Evolutionary conservation across 2,797 vertebrate species (phyloP).

Genomic region (Florisuga fusca): DNA sequence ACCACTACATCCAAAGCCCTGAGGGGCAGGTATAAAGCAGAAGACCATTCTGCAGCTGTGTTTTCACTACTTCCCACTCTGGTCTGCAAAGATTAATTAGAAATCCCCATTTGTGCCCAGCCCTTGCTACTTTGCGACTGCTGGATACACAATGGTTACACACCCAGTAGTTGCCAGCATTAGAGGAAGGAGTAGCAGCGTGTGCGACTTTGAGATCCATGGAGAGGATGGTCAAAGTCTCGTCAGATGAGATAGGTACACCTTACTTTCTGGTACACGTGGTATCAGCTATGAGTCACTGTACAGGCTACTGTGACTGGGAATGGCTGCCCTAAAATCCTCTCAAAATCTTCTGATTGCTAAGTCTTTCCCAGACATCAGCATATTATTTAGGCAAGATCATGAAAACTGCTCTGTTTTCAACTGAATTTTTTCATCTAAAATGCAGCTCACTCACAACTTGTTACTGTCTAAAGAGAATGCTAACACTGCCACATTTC

Average conservation of each 20-base stretch:
- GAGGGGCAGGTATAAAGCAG: not conserved
- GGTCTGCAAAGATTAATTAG: not conserved
- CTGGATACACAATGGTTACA: not conserved
- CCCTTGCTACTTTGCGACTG: not conserved
- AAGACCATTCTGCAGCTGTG: not conserved
- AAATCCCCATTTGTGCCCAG: not conserved
- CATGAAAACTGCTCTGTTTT: constrained; percentile 42
- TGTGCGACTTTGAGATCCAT: not conserved
- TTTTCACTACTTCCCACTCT: not conserved
- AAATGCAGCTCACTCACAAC: constrained; percentile 76
- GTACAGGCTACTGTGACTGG: not conserved
- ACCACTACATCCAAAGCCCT: not conserved
- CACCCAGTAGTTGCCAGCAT: not conserved
- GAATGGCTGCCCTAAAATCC: not conserved
- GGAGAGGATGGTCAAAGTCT: not conserved
- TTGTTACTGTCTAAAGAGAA: constrained; percentile 78
- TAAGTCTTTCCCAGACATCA: constrained; percentile 34
- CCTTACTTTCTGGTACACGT: not conserved
- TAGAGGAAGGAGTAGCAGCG: not conserved
- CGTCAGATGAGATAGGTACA: not conserved
- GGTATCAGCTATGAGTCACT: not conserved
- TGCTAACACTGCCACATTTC: constrained; percentile 75
- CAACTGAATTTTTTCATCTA: constrained; percentile 55
- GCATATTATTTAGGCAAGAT: constrained; percentile 45
- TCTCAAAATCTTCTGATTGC: constrained; percentile 29